Evolutionary conservation across 2,797 vertebrate genomes (phyloP).

Genomic region (Clarias laeviceps): DNA sequence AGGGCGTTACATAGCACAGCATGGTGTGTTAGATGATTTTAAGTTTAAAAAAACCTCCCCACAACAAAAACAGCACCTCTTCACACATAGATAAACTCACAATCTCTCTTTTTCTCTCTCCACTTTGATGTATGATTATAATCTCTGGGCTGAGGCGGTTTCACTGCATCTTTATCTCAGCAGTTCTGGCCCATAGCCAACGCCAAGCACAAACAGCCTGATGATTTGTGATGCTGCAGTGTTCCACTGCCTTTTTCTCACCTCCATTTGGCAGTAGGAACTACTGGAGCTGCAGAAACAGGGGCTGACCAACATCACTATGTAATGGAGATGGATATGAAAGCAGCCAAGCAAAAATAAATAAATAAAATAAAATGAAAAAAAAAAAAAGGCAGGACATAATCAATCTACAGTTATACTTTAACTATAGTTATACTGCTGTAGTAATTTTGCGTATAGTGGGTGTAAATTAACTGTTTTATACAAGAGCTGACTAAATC

Average conservation of each 20-base stretch:
- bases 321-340: slow-evolving; percentile 25
- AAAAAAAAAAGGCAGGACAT: slow-evolving; percentile 11
- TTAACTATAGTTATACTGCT: not conserved
- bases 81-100: slow-evolving; percentile 20
- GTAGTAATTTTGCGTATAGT: not conserved
- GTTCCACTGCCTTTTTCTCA: slow-evolving; percentile 40
- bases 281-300: slow-evolving; percentile 23
- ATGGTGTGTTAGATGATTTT: slow-evolving; percentile 42
- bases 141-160: slow-evolving; percentile 48
- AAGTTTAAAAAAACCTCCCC: slow-evolving; percentile 20
- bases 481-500: not conserved
- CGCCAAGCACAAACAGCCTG: slow-evolving; percentile 40
- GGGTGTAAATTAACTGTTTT: not conserved
- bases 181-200: slow-evolving; percentile 47
- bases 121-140: slow-evolving; percentile 55
- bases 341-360: not conserved
- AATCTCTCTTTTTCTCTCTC: not conserved
- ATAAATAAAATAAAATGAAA: no score
- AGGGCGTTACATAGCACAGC: slow-evolving; percentile 26
- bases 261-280: slow-evolving; percentile 39
- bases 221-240: slow-evolving; percentile 56
- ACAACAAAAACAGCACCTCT: slow-evolving; percentile 13
- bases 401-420: not conserved
- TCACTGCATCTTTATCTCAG: slow-evolving; percentile 53
- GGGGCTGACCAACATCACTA: slow-evolving; percentile 33